Evolutionary conservation across 1,140 invertebrate genomes (phyloP), one percentile per base, ranked within the genome.

Genomic region (Drosophila equinoxialis): DNA sequence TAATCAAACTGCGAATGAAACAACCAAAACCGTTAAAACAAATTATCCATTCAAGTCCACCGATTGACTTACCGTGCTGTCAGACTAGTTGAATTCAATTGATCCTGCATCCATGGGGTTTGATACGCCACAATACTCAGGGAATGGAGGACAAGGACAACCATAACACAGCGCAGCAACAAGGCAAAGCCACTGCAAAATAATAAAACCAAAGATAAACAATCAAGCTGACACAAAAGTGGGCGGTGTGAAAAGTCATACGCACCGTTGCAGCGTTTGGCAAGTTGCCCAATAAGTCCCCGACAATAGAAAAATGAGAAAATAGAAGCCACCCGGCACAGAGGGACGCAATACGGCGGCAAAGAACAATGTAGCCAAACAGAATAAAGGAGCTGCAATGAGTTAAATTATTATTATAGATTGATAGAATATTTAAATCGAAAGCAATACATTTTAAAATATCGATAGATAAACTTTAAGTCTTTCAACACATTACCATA

Each of bases 261-360:
- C 90, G 74, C 75, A 92, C 91, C 85, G 94, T 68, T 93, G 93
- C 65, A 97, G 91, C 51, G 96, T 95, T 68, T 95, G 95, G 87
- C 96, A 96, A 80, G 96, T 96, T 14, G 97, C 95, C 96, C 98
- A 98, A 93, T 96, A 97, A 0, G 98, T 98, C 13, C 96, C 96
- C 6, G 96, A 94, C 30, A 94, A 94, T 77, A 99, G 75, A 91
- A 99, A 99, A 13, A 96, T 93, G 13, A 98, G 77, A 92, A 98
- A 98, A 92, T 99, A 98, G 39, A 98, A 94, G 10, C 95, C 95
- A 37, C 95, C 95, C 2, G 96, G 94, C 6, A 97, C 93, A 17
- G 96, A 97, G 3, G 97, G 97, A 57, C 95, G 94, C 81, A 97
- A 91, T 51, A 96, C 95, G 0, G 96, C 96, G 14, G 96, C 95